Conservation (phyloP, 2,797 vertebrate genomes). For the Psittacula derbiana region DNA sequence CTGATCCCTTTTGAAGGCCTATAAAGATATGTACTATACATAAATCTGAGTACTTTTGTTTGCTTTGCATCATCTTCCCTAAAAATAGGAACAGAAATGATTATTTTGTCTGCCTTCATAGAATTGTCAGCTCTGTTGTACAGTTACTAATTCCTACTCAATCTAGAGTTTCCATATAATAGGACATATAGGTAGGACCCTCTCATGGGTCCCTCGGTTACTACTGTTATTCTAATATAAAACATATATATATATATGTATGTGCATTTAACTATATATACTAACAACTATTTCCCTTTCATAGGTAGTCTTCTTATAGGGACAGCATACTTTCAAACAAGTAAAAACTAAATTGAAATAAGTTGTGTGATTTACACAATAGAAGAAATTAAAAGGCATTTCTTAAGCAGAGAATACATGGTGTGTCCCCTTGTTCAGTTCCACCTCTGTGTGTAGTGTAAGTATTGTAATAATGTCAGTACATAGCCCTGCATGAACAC, state of each 20-base stretch:
- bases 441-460: background rate
- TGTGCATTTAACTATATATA: background rate
- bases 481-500: background rate
- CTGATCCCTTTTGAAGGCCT: background rate
- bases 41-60: background rate
- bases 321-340: background rate
- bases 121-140: background rate
- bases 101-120: background rate
- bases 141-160: background rate
- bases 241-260: background rate
- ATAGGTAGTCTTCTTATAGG: background rate
- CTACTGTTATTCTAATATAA: background rate
- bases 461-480: background rate
- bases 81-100: background rate
- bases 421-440: accelerated
- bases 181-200: too few species aligned
- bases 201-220: background rate
- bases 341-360: background rate
- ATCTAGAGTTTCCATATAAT: too few species aligned
- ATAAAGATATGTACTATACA: background rate
- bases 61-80: background rate
- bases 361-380: background rate
- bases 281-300: background rate
- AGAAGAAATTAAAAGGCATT: background rate
- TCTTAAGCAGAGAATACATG: background rate